A percentile compares a stretch with the other conserved stretches of the same genome.
phyloP scores from a whole-genome alignment of 2,797 vertebrate species.

The Rousettus madagascariensis region DNA sequence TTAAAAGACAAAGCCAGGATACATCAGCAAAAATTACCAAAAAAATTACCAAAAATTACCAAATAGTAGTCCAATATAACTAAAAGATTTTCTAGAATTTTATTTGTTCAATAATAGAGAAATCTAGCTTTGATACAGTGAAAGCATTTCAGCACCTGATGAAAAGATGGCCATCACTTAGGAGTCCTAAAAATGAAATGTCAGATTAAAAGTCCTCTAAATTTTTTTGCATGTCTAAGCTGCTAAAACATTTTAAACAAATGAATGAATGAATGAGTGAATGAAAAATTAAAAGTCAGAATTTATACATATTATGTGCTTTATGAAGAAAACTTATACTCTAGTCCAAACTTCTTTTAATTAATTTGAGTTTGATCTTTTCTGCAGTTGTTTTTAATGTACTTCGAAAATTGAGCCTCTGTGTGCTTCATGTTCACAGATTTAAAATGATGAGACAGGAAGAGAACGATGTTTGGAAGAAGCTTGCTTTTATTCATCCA shows the following conservation, averaged over 20 bases:
- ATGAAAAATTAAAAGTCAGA: background rate
- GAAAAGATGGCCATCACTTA: background rate
- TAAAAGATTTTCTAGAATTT: background rate
- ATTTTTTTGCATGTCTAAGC: background rate
- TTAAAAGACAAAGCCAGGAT: background rate
- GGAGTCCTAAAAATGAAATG: background rate
- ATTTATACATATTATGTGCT: background rate
- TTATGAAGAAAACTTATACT: background rate
- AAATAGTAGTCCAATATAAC: background rate
- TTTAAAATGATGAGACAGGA: constrained; percentile 58
- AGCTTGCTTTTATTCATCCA: constrained; percentile 69
- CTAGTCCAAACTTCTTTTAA: background rate
- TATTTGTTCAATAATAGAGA: background rate
- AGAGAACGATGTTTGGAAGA: constrained; percentile 54
- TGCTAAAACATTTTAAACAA: constrained; percentile 8
- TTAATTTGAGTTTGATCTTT: constrained; percentile 46
- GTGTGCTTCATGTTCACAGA: constrained; percentile 23
- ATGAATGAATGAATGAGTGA: background rate
- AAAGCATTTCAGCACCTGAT: background rate
- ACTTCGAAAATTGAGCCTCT: constrained; percentile 60
- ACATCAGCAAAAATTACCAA: background rate
- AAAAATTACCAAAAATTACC: background rate
- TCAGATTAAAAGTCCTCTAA: background rate
- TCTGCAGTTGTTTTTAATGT: constrained; percentile 50
- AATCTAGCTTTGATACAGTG: background rate